phyloP scores from a whole-genome alignment of 2,113 vertebrate species.

The Macroglossus sobrinus region DNA sequence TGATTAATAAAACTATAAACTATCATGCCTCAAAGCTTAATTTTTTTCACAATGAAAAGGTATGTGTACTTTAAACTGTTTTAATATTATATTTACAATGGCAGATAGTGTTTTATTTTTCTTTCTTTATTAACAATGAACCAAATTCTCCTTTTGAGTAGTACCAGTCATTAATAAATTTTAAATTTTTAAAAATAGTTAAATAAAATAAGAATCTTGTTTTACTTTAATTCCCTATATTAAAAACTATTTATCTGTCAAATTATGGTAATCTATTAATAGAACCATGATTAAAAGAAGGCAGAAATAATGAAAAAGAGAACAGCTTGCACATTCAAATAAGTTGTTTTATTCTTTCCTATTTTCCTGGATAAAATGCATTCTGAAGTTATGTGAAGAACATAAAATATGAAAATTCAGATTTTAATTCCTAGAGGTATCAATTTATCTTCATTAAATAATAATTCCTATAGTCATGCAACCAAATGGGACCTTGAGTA shows the following conservation, averaged over 20 bases:
- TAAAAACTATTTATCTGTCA: not conserved
- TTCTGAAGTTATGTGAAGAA: not conserved
- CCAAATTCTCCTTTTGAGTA: not conserved
- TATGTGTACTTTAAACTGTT: not conserved
- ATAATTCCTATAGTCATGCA: not conserved
- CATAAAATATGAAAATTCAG: not conserved
- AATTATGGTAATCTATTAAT: not conserved
- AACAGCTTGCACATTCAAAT: not conserved
- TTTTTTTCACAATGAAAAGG: not conserved
- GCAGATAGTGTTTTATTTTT: not conserved
- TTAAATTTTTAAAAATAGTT: not conserved
- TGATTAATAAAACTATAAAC: not conserved
- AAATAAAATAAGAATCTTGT: slow-evolving; percentile 6
- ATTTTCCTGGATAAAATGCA: not conserved
- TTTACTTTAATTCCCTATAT: slow-evolving; percentile 12
- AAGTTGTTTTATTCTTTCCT: not conserved
- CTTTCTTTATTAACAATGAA: not conserved
- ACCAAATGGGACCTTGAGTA: not conserved
- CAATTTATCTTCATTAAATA: not conserved
- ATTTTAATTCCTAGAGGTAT: slow-evolving; percentile 10
- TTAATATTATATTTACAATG: not conserved
- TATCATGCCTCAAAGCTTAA: not conserved
- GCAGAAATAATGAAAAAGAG: not conserved
- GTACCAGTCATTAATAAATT: not conserved
- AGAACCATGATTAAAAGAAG: not conserved